Conservation (phyloP, 2,797 vertebrate species). For the Meriones psammophilus region DNA sequence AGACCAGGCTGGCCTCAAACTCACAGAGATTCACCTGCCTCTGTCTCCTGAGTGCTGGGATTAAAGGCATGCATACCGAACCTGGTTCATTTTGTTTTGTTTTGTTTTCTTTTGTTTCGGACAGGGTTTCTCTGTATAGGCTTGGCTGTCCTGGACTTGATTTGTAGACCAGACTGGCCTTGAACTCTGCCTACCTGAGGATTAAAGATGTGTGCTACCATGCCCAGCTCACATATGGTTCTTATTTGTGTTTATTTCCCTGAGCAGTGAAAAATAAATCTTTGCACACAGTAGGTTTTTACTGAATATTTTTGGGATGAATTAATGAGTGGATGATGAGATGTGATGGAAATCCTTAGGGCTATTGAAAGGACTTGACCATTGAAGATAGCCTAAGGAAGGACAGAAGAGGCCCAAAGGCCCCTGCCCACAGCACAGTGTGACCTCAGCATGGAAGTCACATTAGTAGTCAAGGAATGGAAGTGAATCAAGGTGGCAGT, state of each 20-base stretch:
- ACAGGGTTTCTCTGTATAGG: not conserved
- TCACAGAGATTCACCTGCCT: not conserved
- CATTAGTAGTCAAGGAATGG: not conserved
- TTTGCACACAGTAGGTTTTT: not conserved
- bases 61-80: not conserved
- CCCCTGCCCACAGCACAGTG: accelerated
- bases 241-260: not conserved
- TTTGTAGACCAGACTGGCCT: not conserved
- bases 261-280: not conserved
- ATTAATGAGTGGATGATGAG: not conserved
- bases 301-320: not conserved
- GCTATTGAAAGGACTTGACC: not conserved
- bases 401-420: too few relatives aligned
- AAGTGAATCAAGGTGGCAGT: not conserved
- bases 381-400: too few relatives aligned
- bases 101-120: too few relatives aligned
- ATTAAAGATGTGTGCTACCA: not conserved
- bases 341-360: not conserved
- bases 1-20: not conserved
- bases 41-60: not conserved
- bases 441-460: not conserved
- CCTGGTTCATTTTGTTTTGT: too few relatives aligned
- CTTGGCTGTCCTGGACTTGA: not conserved
- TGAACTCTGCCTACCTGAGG: not conserved
- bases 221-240: too few relatives aligned